A percentile compares a stretch with the other conserved stretches of the same genome.
These are phyloP conservation scores for Imbricaverruca yamaguchii DNA, from an alignment of 2,888 invertebrate species.

Conservation along the genomic window DNA sequence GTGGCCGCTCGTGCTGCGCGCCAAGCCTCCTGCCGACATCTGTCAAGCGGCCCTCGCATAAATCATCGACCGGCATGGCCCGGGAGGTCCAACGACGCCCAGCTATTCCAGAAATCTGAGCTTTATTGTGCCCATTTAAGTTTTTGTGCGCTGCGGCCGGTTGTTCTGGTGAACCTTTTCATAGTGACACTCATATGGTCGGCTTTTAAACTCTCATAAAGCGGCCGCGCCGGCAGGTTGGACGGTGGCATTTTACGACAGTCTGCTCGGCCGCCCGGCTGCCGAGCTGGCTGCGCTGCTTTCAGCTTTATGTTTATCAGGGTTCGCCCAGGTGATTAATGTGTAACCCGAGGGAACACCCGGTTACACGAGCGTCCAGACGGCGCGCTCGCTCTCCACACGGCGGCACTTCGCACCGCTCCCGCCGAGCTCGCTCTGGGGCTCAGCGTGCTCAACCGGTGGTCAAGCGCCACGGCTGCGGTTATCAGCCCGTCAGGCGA, in stretches of 20 bases:
- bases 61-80: neutral
- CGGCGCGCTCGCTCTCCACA: too few relatives aligned
- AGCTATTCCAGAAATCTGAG: constrained; percentile 12
- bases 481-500: too few relatives aligned
- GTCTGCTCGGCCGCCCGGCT: neutral
- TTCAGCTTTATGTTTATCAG: constrained; percentile 4
- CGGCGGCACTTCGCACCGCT: too few relatives aligned
- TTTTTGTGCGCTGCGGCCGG: neutral
- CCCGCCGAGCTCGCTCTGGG: too few relatives aligned
- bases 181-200: constrained; percentile 2
- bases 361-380: too few relatives aligned
- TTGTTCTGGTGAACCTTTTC: neutral
- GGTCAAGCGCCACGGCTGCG: too few relatives aligned
- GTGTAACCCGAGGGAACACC: neutral
- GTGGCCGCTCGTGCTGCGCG: neutral
- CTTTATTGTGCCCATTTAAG: neutral
- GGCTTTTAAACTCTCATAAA: constrained; percentile 11
- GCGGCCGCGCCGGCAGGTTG: neutral
- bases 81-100: neutral
- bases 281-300: neutral
- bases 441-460: too few relatives aligned
- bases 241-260: neutral
- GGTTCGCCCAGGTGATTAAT: neutral
- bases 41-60: neutral
- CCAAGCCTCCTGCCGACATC: neutral